Evolutionary conservation across 2,797 vertebrate genomes (phyloP), one percentile per base, ranked within the genome.

Genomic region (Lophotriccus pileatus): DNA sequence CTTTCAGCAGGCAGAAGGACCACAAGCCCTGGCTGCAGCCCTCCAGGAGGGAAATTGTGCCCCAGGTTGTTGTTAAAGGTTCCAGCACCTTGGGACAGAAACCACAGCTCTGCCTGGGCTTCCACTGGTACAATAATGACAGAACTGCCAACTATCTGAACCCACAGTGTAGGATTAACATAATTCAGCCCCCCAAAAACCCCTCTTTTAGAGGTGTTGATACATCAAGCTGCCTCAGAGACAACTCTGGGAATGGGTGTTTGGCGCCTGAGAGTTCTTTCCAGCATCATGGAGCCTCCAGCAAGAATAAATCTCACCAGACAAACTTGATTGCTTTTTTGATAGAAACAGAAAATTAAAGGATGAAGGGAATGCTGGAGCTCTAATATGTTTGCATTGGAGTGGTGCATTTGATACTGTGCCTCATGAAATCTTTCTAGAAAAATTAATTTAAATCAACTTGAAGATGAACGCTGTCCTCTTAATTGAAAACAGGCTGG

Each of bases 371-470:
- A 94, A 82, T 30, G 79, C 87, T 87, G 41, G 73, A 92, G 84
- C 75, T 88, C 62, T 91, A 86, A 91, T 93, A 68, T 77, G 89
- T 96, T 96, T 90, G 80, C 91, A 93, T 94, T 88, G 70, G 74
- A 91, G 87, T 44, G 74, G 74, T 52, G 56, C 87, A 78, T 91
- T 87, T 92, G 84, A 94, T 96, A 91, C 79, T 89, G 78, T 92
- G 85, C 74, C 74, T 93, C 82, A 53, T 78, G 79, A 93, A 95
- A 93, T 91, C 95, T 89, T 94, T 88, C 93, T 94, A 82, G 93
- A 95, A 95, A 94, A 93, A 94, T 91, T 95, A 86, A 95, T 96
- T 95, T 90, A 79, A 95, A 92, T 81, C 87, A 90, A 63, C 79
- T 84, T 84, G 79, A 64, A 85, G 75, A 94, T 80, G 78, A 95